Evolutionary conservation across 2,888 invertebrate genomes (phyloP), one percentile per base, ranked within the genome.

Genomic region (Leptarthrus brevirostris): DNA sequence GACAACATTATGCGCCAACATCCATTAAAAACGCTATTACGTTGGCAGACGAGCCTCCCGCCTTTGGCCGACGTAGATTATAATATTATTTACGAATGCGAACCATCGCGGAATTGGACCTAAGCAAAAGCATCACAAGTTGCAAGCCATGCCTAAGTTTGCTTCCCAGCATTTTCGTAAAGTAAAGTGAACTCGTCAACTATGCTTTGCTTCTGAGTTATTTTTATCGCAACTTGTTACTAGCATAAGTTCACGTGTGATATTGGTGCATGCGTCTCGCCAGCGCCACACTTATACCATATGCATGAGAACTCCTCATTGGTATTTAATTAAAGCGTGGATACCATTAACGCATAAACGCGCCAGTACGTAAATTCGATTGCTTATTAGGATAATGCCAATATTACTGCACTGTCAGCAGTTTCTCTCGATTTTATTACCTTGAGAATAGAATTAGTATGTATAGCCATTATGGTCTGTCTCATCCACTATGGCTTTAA

Each of bases 31-130:
- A 64, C 44, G 18, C 26, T 64, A 24, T 64, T 64, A 64, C 64
- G 64, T 64, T 64, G 64, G 64, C 64, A 64, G 64, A 64, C 64
- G 64, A 64, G 64, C 64, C 64, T 64, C 64, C 64, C 8, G 64
- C 36, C 64, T 40, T 14, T 44, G 64, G 14, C 44, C 64, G 64
- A 40, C 12, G 2, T 6, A 6, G 40, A 64, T 64, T 64, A 44
- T 44, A 64, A 64, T 64, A 64, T 64, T 64, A 64, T 64, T 64
- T 64, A 64, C 44, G 64, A 64, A 44, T 44, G 64, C 44, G 44
- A 44, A 64, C 24, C 30, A 30, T 20, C 53, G 24, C 44, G 18
- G 26, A 12, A 40, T 12, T 40, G 40, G 40, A n/a, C 20, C 18
- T 44, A 24, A 24, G 14, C 44, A 44, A 18, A 44, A 24, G 64